Conservation (phyloP, 2,888 invertebrate genomes). For the Eupsilia transversa region DNA sequence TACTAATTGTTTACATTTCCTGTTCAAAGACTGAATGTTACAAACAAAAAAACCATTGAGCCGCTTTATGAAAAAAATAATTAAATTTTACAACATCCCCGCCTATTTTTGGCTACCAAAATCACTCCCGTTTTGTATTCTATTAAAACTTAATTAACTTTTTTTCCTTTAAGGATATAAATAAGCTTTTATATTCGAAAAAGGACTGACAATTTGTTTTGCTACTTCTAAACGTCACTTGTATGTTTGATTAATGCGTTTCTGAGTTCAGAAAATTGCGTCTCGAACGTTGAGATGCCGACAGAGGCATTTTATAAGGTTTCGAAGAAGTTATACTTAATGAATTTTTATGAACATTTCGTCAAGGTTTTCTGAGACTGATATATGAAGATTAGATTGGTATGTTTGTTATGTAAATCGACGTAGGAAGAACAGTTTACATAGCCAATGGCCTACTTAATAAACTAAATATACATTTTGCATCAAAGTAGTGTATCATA, state of each 20-base stretch:
- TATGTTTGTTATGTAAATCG: conserved; percentile 48
- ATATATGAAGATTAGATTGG: conserved; percentile 64
- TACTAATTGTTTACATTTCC: conserved; percentile 85
- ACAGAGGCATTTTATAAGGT: conserved; percentile 76
- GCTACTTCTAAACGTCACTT: conserved; percentile 90
- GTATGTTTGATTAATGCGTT: conserved; percentile 88
- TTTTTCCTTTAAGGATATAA: conserved; percentile 85
- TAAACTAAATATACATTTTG: not conserved
- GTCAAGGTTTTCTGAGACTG: conserved; percentile 66
- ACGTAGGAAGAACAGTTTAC: not conserved
- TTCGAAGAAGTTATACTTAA: conserved; percentile 71
- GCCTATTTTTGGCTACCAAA: conserved; percentile 91
- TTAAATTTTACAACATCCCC: conserved; percentile 90
- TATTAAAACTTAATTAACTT: conserved; percentile 91
- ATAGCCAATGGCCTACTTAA: not conserved
- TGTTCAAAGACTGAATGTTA: conserved; percentile 77
- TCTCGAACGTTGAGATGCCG: conserved; percentile 76
- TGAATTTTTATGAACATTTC: conserved; percentile 67
- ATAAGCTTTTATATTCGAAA: conserved; percentile 82
- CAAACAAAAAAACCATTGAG: conserved; percentile 74
- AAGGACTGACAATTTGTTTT: conserved; percentile 88
- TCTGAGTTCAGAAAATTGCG: conserved; percentile 84
- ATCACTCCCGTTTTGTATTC: conserved; percentile 89
- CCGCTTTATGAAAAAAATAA: conserved; percentile 87
- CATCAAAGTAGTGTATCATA: not conserved